phyloP scores from a whole-genome alignment of 2,797 vertebrate species.

The Emys orbicularis region DNA sequence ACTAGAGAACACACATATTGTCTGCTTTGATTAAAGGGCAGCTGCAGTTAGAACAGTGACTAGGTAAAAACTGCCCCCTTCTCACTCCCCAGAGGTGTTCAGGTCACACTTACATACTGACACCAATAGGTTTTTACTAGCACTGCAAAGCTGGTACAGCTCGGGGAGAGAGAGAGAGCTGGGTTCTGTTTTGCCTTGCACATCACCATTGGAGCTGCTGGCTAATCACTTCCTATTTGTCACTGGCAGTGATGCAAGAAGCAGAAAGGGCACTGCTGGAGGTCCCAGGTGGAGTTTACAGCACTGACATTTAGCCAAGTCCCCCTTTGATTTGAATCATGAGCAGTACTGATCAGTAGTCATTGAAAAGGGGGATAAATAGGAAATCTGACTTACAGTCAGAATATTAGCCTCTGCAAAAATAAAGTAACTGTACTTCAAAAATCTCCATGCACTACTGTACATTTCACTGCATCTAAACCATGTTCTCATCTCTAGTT shows the following conservation, averaged over 20 bases:
- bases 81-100: neutral
- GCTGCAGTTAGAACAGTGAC: constrained; percentile 32
- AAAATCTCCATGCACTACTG: neutral
- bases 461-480: neutral
- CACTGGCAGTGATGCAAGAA: neutral
- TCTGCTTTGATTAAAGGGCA: constrained; percentile 46
- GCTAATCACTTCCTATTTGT: neutral
- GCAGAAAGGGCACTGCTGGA: rapidly evolving
- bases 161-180: too few relatives aligned
- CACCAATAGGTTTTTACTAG: constrained; percentile 18
- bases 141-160: neutral
- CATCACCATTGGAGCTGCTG: neutral
- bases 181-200: neutral
- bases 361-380: neutral
- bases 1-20: constrained; percentile 45
- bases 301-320: neutral
- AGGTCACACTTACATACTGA: neutral
- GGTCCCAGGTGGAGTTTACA: neutral
- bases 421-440: neutral
- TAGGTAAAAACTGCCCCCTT: constrained; percentile 20
- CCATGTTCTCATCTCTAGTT: rapidly evolving
- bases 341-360: neutral
- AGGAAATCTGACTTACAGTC: neutral
- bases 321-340: rapidly evolving
- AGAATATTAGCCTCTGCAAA: too few relatives aligned